These are phyloP conservation scores for Pagetopsis macropterus DNA, from an alignment of 2,797 vertebrate genomes.

Conservation along the genomic window DNA sequence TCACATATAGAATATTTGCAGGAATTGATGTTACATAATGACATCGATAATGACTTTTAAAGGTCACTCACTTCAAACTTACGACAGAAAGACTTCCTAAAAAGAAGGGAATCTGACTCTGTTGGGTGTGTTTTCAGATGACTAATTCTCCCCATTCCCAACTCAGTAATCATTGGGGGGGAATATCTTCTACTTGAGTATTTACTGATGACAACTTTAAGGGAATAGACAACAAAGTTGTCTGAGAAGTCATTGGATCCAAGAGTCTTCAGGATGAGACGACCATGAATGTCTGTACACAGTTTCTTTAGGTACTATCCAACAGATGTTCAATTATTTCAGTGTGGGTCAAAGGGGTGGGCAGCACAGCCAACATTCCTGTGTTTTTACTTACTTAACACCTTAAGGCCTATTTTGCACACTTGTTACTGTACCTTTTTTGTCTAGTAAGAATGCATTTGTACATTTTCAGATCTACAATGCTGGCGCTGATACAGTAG, in stretches of 20 bases:
- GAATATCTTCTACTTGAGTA: neutral
- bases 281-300: neutral
- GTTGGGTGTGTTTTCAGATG: neutral
- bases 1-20: neutral
- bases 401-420: neutral
- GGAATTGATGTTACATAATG: neutral
- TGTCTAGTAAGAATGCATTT: neutral
- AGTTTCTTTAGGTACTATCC: neutral
- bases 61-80: conserved; percentile 25
- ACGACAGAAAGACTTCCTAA: neutral
- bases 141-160: conserved; percentile 9
- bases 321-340: neutral
- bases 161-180: neutral
- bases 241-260: neutral
- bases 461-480: neutral
- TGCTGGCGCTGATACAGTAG: neutral
- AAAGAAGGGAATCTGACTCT: conserved; percentile 4
- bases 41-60: conserved; percentile 5
- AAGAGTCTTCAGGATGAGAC: neutral
- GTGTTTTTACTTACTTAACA: neutral
- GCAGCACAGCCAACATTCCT: neutral
- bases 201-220: neutral
- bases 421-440: neutral
- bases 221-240: neutral
- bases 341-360: neutral